Percentiles rank a stretch among this genome's conserved stretches.
These are phyloP conservation scores for Saimiri boliviensis DNA, from an alignment of 2,113 vertebrate genomes.

Conservation along the genomic window DNA sequence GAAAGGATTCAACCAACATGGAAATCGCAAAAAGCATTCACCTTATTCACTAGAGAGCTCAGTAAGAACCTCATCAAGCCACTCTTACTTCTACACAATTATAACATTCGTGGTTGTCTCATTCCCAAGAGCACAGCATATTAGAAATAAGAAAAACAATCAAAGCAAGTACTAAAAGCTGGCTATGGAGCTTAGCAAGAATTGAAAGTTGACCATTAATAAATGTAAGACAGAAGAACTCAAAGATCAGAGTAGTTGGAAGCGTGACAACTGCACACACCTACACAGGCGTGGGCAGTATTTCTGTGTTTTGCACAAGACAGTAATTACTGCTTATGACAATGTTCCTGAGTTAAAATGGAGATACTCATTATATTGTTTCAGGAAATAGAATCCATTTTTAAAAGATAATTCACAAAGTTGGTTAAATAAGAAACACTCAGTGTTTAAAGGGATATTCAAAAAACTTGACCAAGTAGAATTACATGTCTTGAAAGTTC, in stretches of 20 bases:
- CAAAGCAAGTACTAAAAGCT: background rate
- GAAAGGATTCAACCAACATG: background rate
- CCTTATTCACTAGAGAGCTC: slow-evolving; percentile 3
- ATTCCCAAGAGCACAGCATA: background rate
- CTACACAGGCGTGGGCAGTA: background rate
- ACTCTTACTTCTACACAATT: background rate
- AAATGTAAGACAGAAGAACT: background rate
- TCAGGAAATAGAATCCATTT: slow-evolving; percentile 28
- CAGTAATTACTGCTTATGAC: background rate
- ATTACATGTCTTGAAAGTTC: background rate
- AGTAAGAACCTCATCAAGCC: background rate
- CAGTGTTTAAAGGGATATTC: background rate
- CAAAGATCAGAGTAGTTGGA: background rate
- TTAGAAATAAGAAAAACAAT: slow-evolving; percentile 19
- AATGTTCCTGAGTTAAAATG: background rate
- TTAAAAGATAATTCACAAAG: slow-evolving; percentile 14
- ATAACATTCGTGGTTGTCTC: background rate
- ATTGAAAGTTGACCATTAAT: background rate
- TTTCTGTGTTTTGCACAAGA: background rate
- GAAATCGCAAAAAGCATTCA: background rate
- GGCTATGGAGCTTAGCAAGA: background rate
- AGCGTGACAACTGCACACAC: background rate
- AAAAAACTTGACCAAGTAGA: background rate
- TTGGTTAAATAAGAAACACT: background rate
- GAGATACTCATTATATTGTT: slow-evolving; percentile 6